Percentiles rank a stretch among this genome's conserved stretches.
Evolutionary conservation across 2,797 vertebrate genomes (phyloP).

Genomic region (Chelmon rostratus): DNA sequence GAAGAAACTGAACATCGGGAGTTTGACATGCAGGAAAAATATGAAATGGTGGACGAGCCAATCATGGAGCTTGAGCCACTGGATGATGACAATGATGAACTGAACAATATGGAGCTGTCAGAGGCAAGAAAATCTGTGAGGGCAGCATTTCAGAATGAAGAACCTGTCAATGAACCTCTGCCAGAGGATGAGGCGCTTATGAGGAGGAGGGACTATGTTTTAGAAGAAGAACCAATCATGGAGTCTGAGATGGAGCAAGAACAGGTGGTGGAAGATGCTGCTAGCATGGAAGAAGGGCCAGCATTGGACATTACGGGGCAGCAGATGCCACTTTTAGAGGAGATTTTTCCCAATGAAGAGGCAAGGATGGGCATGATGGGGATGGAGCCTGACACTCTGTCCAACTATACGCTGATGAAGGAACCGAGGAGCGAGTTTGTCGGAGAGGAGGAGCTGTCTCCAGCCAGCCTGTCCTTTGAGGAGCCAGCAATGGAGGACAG

Average conservation of each 20-base stretch:
- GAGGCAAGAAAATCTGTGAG: conserved; percentile 19
- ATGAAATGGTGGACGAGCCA: conserved; percentile 8
- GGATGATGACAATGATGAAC: conserved; percentile 10
- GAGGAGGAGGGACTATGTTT: not conserved
- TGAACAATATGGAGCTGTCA: not conserved
- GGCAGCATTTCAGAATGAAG: conserved; percentile 6
- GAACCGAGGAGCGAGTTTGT: conserved; percentile 2
- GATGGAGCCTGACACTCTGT: not conserved
- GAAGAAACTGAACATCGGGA: conserved; percentile 11
- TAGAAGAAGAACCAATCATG: conserved; percentile 30
- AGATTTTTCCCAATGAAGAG: conserved; percentile 43
- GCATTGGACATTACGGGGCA: conserved; percentile 32
- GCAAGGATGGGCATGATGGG: not conserved
- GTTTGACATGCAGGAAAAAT: conserved; percentile 30
- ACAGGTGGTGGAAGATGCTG: not conserved
- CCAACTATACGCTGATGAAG: not conserved
- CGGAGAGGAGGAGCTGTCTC: not conserved
- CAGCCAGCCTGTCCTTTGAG: not conserved
- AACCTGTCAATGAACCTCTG: not conserved
- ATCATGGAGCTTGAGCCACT: conserved; percentile 45
- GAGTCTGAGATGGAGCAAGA: conserved; percentile 32
- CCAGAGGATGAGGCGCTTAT: not conserved
- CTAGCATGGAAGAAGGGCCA: conserved; percentile 36
- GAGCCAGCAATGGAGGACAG: conserved; percentile 23
- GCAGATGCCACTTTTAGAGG: conserved; percentile 1